phyloP scores from a whole-genome alignment of 92 coral and sea anemone species.

The Desmophyllum pertusum region DNA sequence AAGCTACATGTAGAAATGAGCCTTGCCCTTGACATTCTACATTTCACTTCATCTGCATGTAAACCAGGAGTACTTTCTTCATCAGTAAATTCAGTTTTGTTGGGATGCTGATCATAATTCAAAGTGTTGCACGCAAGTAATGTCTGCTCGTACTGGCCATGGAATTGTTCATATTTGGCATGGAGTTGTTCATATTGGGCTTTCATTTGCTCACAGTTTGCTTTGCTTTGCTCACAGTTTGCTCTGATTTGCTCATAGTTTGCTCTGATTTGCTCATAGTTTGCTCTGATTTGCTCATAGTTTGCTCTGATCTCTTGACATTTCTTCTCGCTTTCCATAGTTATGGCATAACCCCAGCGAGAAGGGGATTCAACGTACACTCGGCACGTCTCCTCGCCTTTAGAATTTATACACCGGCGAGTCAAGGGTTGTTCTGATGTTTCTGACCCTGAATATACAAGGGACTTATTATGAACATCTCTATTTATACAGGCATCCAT shows the following conservation, averaged over 20 bases:
- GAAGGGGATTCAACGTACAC: constrained; percentile 17
- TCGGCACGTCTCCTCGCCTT: constrained; percentile 30
- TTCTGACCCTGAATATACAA: constrained; percentile 8
- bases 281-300: constrained; percentile 1
- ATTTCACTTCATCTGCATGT: constrained; percentile 4
- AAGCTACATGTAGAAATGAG: background rate
- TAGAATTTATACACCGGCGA: constrained; percentile 10
- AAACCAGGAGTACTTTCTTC: constrained; percentile 2
- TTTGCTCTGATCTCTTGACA: background rate
- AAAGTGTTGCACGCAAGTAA: background rate
- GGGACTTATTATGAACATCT: background rate
- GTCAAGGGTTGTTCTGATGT: constrained; percentile 26
- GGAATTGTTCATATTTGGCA: background rate
- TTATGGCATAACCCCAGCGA: constrained; percentile 35
- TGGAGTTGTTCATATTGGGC: background rate
- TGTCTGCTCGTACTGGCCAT: background rate
- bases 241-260: background rate
- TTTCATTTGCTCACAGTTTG: background rate
- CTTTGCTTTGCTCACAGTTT: background rate
- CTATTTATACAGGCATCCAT: background rate
- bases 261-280: background rate
- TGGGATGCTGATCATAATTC: background rate
- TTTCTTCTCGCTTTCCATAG: constrained; percentile 24
- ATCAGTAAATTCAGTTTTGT: background rate
- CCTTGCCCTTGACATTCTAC: constrained; percentile 7